phyloP scores from a whole-genome alignment of 2,888 invertebrate species.

The Clunio marinus region DNA sequence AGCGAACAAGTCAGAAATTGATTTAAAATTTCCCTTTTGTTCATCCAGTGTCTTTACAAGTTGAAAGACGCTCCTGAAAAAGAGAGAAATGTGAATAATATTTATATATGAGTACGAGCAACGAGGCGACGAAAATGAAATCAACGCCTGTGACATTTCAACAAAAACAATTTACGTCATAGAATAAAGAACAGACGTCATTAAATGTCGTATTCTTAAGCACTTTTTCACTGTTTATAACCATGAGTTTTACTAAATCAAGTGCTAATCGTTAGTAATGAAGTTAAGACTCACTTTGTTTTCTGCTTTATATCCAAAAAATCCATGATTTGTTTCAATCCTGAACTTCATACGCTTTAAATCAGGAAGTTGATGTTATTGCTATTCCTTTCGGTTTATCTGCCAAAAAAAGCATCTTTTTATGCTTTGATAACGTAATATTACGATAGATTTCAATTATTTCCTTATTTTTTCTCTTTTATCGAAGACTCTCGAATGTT shows the following conservation, averaged over 20 bases:
- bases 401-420: not conserved
- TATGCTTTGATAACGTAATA: not conserved
- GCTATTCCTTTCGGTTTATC: not conserved
- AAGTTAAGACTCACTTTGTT: constrained; percentile 11
- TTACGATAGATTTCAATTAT: too few species aligned
- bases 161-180: constrained; percentile 19
- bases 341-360: not conserved
- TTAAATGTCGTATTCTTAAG: not conserved
- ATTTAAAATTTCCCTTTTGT: constrained; percentile 48
- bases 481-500: too few species aligned
- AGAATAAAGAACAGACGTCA: not conserved
- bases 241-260: too few species aligned
- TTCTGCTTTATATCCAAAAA: not conserved
- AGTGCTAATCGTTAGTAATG: too few species aligned
- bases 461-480: too few species aligned
- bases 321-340: not conserved
- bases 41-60: constrained; percentile 50
- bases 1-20: constrained; percentile 66
- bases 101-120: not conserved
- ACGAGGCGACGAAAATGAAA: not conserved
- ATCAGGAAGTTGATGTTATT: constrained; percentile 2
- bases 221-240: not conserved
- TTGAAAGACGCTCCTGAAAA: constrained; percentile 24
- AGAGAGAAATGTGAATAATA: not conserved
- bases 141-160: not conserved